These are phyloP conservation scores for Chloropsis hardwickii DNA, from an alignment of 2,113 vertebrate genomes.

Conservation along the genomic window DNA sequence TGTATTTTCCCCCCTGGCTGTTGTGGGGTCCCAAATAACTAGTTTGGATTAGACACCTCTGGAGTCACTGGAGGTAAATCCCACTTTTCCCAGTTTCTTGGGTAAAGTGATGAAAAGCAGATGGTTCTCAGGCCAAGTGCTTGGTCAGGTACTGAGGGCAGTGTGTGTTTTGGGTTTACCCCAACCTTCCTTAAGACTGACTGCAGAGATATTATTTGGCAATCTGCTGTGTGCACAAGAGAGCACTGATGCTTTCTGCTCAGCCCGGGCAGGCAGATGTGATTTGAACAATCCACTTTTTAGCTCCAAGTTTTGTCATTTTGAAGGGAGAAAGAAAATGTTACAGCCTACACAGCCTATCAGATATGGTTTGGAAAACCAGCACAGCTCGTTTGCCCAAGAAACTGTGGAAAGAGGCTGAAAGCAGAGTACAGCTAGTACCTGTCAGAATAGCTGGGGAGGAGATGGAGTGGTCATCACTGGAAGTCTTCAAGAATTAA, in stretches of 20 bases:
- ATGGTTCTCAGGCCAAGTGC: neutral
- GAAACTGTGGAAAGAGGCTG: neutral
- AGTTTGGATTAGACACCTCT: neutral
- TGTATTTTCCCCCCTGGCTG: fast-evolving
- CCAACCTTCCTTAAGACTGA: neutral
- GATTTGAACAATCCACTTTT: neutral
- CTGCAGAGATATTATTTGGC: neutral
- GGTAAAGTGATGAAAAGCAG: neutral
- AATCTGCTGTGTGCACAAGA: neutral
- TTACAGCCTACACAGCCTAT: neutral
- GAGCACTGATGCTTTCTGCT: neutral
- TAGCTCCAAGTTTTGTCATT: neutral
- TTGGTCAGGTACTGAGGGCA: neutral
- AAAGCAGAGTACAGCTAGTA: neutral
- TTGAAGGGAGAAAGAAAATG: neutral
- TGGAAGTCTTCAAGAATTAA: neutral
- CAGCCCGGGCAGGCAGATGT: neutral
- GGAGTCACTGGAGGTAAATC: neutral
- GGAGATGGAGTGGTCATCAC: neutral
- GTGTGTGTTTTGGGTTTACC: neutral
- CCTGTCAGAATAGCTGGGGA: neutral
- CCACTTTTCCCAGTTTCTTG: neutral
- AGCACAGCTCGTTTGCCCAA: neutral
- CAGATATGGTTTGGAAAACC: neutral
- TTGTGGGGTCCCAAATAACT: neutral